A percentile compares a stretch with the other conserved stretches of the same genome.
phyloP scores from a whole-genome alignment of 2,888 invertebrate species.

The Lobophora halterata region DNA sequence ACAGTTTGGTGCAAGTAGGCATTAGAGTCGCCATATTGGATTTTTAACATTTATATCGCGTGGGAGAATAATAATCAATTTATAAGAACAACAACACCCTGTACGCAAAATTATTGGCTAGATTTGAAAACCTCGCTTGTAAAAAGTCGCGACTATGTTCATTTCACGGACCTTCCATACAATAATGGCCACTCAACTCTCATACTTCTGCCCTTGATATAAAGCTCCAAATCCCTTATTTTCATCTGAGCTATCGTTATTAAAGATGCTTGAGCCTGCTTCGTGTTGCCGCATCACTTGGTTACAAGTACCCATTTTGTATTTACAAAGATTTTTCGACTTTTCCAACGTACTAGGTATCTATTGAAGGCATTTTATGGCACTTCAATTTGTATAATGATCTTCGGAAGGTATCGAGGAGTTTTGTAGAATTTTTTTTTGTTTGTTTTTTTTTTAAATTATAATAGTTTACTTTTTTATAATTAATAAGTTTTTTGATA shows the following conservation, averaged over 20 bases:
- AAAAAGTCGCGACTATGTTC: conserved; percentile 74
- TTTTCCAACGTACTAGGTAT: conserved; percentile 27
- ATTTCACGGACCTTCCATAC: conserved; percentile 60
- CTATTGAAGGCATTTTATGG: conserved; percentile 17
- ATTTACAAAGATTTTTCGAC: conserved; percentile 54
- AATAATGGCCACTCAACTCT: conserved; percentile 23
- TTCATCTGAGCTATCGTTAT: conserved; percentile 38
- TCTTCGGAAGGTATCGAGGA: conserved; percentile 8
- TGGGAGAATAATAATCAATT: too few species aligned
- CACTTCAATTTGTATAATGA: conserved; percentile 19
- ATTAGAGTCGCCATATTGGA: too few species aligned
- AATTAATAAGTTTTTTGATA: too few species aligned
- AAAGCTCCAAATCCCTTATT: conserved; percentile 35
- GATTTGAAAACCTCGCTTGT: conserved; percentile 65
- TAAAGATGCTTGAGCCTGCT: conserved; percentile 54
- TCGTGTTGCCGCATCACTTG: conserved; percentile 77
- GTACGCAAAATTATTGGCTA: conserved; percentile 65
- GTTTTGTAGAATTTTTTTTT: too few species aligned
- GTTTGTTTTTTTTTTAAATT: too few species aligned
- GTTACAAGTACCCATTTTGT: conserved; percentile 46
- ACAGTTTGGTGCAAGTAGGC: too few species aligned
- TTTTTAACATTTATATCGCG: too few species aligned
- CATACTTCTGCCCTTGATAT: conserved; percentile 16
- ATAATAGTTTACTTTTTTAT: too few species aligned
- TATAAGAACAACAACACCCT: conserved; percentile 41